Conservation (phyloP, 2,113 vertebrate species). For the Speoplatyrhinus poulsoni region DNA sequence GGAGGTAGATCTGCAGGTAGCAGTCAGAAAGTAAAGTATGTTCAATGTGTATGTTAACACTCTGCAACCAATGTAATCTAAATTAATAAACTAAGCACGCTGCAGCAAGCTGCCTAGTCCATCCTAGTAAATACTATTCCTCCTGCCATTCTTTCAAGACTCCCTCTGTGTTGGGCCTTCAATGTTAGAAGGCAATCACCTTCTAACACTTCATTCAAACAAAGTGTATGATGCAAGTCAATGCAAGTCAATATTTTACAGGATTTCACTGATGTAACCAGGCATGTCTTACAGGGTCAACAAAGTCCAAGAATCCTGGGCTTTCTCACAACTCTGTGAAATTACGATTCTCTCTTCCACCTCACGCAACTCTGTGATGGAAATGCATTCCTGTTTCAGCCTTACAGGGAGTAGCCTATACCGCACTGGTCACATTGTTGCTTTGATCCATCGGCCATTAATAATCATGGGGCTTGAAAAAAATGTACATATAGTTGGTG, state of each 20-base stretch:
- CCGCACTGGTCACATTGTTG: conserved; percentile 64
- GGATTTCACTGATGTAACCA: conserved; percentile 67
- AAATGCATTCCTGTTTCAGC: conserved; percentile 62
- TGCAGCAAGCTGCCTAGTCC: not conserved
- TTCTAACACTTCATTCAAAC: conserved; percentile 45
- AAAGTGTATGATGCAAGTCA: conserved; percentile 67
- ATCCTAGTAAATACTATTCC: conserved; percentile 8
- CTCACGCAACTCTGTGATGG: conserved; percentile 43
- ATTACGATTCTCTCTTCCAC: conserved; percentile 10
- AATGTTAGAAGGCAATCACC: conserved; percentile 43
- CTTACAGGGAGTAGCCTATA: conserved; percentile 39
- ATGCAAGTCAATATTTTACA: conserved; percentile 69
- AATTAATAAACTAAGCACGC: no score
- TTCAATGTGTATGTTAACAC: no score
- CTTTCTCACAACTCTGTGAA: conserved; percentile 30
- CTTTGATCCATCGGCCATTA: conserved; percentile 72
- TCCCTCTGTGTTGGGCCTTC: conserved; percentile 41
- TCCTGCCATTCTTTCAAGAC: conserved; percentile 20
- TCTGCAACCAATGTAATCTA: no score
- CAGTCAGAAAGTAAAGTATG: no score
- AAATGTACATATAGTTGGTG: conserved; percentile 61
- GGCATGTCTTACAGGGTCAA: conserved; percentile 65
- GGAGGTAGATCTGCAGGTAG: no score
- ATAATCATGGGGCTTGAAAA: conserved; percentile 64
- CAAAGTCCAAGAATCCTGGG: conserved; percentile 34